Percentiles rank a stretch among this genome's conserved stretches.
Conservation (phyloP, 1,140 invertebrate genomes). For the Drosophila pruinosa region DNA sequence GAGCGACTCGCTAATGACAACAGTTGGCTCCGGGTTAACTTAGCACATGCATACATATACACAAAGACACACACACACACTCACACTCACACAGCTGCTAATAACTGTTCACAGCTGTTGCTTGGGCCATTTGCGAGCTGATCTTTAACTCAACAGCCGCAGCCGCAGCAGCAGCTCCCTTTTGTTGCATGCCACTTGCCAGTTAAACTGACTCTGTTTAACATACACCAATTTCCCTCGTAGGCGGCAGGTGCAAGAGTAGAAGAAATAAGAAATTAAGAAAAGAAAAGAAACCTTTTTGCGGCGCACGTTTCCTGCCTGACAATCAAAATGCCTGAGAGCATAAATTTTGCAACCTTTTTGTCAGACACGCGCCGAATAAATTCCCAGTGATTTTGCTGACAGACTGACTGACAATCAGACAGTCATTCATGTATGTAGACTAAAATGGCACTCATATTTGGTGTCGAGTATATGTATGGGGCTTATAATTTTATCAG, state of each 20-base stretch:
- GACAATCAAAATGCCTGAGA: conserved; percentile 48
- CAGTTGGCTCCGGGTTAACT: conserved; percentile 51
- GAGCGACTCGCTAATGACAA: conserved; percentile 62
- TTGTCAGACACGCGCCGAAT: conserved; percentile 33
- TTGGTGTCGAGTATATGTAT: too few relatives aligned
- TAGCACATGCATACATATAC: not conserved
- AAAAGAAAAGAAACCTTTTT: conserved; percentile 26
- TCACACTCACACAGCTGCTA: conserved; percentile 26
- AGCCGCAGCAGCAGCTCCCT: conserved; percentile 8
- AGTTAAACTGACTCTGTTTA: conserved; percentile 31
- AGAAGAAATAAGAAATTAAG: conserved; percentile 14
- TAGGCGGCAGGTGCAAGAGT: conserved; percentile 72
- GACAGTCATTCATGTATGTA: conserved; percentile 3
- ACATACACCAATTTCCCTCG: conserved; percentile 46
- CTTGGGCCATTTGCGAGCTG: conserved; percentile 9
- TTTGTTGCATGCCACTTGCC: conserved; percentile 37
- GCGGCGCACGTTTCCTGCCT: conserved; percentile 59
- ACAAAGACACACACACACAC: conserved; percentile 9
- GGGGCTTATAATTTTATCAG: conserved; percentile 30
- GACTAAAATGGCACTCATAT: not conserved
- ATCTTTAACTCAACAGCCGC: conserved; percentile 23
- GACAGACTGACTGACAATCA: conserved; percentile 2
- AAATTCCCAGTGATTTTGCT: conserved; percentile 7
- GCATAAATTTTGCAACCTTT: conserved; percentile 35
- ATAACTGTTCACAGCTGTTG: conserved; percentile 73